phyloP scores from a whole-genome alignment of 1,140 invertebrate genomes.

The Steinernema feltiae region DNA sequence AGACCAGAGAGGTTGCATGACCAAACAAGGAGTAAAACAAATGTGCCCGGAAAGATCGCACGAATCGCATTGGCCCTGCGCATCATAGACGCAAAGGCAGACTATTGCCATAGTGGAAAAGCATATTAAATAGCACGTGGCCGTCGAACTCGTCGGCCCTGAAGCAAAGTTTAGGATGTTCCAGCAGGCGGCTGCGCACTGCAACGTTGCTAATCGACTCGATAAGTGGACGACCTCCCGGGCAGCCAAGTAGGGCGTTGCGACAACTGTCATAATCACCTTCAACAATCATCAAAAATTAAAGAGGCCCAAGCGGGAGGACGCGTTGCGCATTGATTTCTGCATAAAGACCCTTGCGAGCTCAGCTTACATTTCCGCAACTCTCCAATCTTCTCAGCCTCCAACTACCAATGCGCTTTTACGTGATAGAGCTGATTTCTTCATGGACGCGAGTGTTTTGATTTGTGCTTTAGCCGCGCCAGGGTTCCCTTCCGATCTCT shows the following conservation, averaged over 20 bases:
- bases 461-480: too few species aligned
- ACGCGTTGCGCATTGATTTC: neutral
- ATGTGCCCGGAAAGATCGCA: neutral
- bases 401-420: too few species aligned
- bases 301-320: neutral
- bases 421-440: too few species aligned
- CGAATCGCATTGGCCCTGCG: neutral
- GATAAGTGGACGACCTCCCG: slow-evolving; percentile 10
- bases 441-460: too few species aligned
- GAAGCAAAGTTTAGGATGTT: neutral
- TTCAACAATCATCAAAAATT: neutral
- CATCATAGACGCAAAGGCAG: neutral
- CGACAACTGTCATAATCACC: neutral
- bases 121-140: slow-evolving; percentile 12
- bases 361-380: neutral
- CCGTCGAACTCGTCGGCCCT: neutral
- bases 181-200: neutral
- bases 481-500: too few species aligned
- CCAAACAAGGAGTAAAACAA: neutral
- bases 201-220: slow-evolving; percentile 4
- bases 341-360: neutral
- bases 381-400: too few species aligned
- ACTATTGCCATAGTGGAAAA: neutral
- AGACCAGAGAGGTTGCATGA: neutral
- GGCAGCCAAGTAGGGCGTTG: neutral